Base-by-base conservation (phyloP, 2,113 vertebrate genomes). In the Tympanuchus pallidicinctus region DNA sequence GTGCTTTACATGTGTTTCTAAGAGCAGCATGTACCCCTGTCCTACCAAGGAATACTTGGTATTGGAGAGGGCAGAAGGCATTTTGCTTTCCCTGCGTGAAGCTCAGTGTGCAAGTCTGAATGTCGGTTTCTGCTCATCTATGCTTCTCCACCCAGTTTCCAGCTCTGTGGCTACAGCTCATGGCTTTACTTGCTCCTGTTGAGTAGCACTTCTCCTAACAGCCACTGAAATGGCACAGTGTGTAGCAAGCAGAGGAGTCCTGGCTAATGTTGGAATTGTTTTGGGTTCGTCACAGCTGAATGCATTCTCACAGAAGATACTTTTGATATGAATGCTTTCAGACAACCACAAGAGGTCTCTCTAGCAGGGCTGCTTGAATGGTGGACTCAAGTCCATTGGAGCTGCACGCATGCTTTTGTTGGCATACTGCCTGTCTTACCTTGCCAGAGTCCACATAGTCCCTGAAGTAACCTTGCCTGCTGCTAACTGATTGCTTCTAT, bases 401-500 rank as follows among this genome's bases (percentile, higher is more conserved):
- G 67, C 81, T 71, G 61, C 60, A 60, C 59, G 38, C 40, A 9
- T 15, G n/a, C 34, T 22, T 93, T 4, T 92, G 71, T 43, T 0
- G 0, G 32, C 10, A 3, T 21, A 16, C 63, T 0, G 0, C 79
- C 43, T 4, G 50, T 61, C 57, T 82, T 70, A 81, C 56, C 28
- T 79, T 57, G 79, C 70, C 66, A 4, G 43, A 28, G 59, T n/a
- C 65, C 2, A 0, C 56, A 24, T 24, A 78, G 50, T 65, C 43
- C 75, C 67, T 66, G 82, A 80, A 76, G 79, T 93, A 94, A 95
- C 72, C 65, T 36, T 94, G 73, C 69, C 84, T 95, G 88, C 82
- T 82, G 77, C 94, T 94, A 77, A 89, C 86, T 95, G 94, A 84
- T 82, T 66, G 82, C 88, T 92, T 89, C 54, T 91, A 1, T 81